Evolutionary conservation across 30 jellyfish, hydroid and myxozoan species (phyloP), one percentile per base, ranked within the genome.

Genomic region (Aurelia aurita complex sp. Pacific): DNA sequence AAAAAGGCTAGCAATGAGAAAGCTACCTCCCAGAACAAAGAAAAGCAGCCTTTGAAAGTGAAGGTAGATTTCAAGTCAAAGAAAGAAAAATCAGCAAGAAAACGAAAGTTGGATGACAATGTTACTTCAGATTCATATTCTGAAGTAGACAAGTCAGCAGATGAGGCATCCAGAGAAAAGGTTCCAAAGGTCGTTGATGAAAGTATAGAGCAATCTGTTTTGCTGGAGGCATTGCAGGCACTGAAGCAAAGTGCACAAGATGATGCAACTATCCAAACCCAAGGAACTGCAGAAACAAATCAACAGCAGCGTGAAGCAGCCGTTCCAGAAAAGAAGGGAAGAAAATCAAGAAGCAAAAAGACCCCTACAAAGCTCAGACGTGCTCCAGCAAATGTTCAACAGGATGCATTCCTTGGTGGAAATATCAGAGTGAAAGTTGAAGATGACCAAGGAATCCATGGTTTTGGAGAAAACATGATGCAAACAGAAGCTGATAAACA

Each of bases 201-300:
- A 16, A 72, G 64, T 29, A 54, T 83, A 13, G 92, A 83, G 42
- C 77, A 83, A 46, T 70, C 86, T 35, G 80, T 57, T 16, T 43
- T 83, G 51, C 23, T 72, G 86, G 92, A 83, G n/a, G 92, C 92
- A 38, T 64, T 83, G 51, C 92, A 83, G 67, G 88, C 94, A 46
- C 64, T 85, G 60, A 85, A 74, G 53, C 88, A 77, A 67, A 67
- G 66, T 4, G 77, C 94, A 36, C 19, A 74, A 50, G 81, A 85
- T 10, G 60, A 67, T 50, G 63, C 64, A 63, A 59, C 2, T 69
- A 67, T 29, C 10, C 42, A 36, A 29, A 0, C 17, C 16, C 15
- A 19, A 2, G 74, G 32, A 19, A 65, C n/a, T 4, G 64, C 53
- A 14, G 52, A 65, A 53, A 35, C 16, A 4, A 63, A 60, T 2